Evolutionary conservation across 2,888 invertebrate genomes (phyloP).

Genomic region (Megalurothrips usitatus): DNA sequence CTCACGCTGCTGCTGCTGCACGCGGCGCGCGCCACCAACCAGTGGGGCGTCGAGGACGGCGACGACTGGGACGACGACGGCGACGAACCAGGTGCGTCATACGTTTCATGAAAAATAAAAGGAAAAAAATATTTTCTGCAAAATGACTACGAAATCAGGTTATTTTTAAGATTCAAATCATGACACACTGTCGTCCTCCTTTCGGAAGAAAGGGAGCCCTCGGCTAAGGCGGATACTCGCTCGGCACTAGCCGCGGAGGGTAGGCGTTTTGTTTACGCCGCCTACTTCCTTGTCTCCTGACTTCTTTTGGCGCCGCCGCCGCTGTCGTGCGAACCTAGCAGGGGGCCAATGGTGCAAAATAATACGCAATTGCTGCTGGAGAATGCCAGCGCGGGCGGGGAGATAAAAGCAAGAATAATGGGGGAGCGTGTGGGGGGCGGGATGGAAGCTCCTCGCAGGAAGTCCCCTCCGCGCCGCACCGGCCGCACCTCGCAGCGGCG

Average conservation of each 20-base stretch:
- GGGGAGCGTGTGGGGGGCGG: not conserved
- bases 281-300: too few species aligned
- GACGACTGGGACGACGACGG: slow-evolving; percentile 11
- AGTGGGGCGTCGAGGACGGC: not conserved
- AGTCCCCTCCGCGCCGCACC: not conserved
- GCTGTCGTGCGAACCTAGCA: not conserved
- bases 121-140: too few species aligned
- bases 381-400: not conserved
- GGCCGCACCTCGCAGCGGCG: not conserved
- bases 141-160: too few species aligned
- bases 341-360: not conserved
- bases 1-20: not conserved
- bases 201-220: too few species aligned
- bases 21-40: not conserved
- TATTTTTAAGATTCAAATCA: too few species aligned
- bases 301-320: too few species aligned
- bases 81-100: not conserved
- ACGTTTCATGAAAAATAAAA: too few species aligned
- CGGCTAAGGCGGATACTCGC: too few species aligned
- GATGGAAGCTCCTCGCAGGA: not conserved
- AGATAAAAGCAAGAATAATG: slow-evolving; percentile 4
- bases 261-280: too few species aligned
- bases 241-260: too few species aligned
- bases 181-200: too few species aligned
- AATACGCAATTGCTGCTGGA: not conserved